Conservation (phyloP, 2,888 invertebrate genomes). For the Cheiracanthium punctorium region DNA sequence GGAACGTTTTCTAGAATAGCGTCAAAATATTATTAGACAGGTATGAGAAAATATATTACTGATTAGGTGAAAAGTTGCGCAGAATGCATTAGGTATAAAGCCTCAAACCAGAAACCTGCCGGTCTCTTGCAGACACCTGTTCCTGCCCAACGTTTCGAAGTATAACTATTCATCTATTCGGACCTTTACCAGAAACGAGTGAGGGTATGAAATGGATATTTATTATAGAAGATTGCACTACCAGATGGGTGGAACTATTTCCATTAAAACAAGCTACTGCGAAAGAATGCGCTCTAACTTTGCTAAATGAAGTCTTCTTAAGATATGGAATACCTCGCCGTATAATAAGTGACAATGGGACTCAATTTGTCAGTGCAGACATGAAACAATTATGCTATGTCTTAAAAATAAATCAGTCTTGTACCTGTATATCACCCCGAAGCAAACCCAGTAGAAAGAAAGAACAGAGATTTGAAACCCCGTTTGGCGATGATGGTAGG, state of each 20-base stretch:
- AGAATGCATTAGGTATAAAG: not conserved
- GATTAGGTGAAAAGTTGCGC: not conserved
- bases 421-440: not conserved
- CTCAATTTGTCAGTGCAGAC: no score
- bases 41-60: not conserved
- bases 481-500: not conserved
- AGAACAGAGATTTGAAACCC: not conserved
- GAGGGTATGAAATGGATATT: slow-evolving; percentile 5
- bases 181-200: not conserved
- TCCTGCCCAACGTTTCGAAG: not conserved
- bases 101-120: slow-evolving; percentile 6
- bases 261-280: no score
- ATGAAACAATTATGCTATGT: not conserved
- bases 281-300: not conserved
- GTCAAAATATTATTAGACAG: not conserved
- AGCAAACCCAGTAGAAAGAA: not conserved
- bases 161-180: slow-evolving; percentile 2
- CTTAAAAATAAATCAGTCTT: not conserved
- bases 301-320: not conserved
- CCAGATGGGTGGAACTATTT: not conserved
- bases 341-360: no score
- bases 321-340: not conserved
- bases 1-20: slow-evolving; percentile 31
- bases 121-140: not conserved
- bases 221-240: slow-evolving; percentile 2